phyloP scores from a whole-genome alignment of 2,888 invertebrate species.

The Drosophila nigritarsus region DNA sequence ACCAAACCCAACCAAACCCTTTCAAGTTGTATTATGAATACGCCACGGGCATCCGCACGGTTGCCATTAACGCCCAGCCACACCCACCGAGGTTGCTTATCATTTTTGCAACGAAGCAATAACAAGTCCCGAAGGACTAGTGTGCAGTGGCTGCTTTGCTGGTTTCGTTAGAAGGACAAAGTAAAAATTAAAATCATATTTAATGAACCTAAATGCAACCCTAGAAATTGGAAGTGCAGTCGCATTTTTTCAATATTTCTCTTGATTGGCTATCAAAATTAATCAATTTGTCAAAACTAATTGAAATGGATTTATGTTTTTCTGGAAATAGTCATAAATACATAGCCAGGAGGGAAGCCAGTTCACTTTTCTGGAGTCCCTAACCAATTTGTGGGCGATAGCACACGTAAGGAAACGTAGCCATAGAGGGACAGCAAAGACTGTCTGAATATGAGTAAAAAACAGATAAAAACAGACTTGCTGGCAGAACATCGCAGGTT shows the following conservation, averaged over 20 bases:
- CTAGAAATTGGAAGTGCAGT: not conserved
- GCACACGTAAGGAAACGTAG: not conserved
- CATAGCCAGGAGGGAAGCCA: not conserved
- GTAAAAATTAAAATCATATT: constrained; percentile 38
- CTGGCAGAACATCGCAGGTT: not conserved
- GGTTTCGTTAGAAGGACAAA: constrained; percentile 6
- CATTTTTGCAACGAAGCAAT: constrained; percentile 51
- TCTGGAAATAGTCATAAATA: not conserved
- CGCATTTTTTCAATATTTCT: constrained; percentile 1
- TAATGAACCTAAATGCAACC: constrained; percentile 34
- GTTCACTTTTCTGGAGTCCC: not conserved
- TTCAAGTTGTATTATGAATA: constrained; percentile 42
- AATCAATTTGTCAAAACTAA: not conserved
- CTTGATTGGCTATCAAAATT: not conserved
- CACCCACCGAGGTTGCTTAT: constrained; percentile 24
- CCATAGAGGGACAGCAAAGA: not conserved
- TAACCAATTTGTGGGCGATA: not conserved
- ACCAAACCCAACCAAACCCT: constrained; percentile 41
- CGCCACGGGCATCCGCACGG: not conserved
- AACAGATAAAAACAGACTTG: not conserved
- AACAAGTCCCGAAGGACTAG: constrained; percentile 49
- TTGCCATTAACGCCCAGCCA: constrained; percentile 2
- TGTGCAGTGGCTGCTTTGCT: constrained; percentile 33
- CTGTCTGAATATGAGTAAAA: not conserved
- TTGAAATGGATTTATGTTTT: not conserved